Base-by-base conservation (phyloP, 2,797 vertebrate species). In the Melanogrammus aeglefinus region DNA sequence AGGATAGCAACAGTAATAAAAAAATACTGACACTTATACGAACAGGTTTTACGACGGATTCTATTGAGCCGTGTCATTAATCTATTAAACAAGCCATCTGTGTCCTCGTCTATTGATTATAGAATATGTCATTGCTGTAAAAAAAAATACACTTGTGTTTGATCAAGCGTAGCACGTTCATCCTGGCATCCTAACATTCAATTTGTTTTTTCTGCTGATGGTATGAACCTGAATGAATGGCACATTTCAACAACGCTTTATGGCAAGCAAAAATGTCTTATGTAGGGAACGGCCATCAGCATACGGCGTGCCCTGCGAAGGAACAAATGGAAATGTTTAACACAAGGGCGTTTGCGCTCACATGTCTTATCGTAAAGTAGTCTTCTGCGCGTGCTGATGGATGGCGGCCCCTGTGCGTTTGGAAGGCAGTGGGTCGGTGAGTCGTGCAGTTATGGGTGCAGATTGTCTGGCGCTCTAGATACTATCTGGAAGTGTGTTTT, bases 391-490 rank as follows among this genome's bases (percentile, higher is more conserved):
- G 31, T 84, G 77, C 38, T 84, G 77, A 81, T 75, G 41, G 73
- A 76, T 27, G 66, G 35, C 72, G 75, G 44, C 80, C 69, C 18
- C 1, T 29, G 71, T 76, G 41, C 51, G 7, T 75, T 76, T 66
- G 80, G 81, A 85, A 57, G 35, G 69, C 24, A 70, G 31, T 12
- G 70, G 16, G 80, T 27, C 71, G 12, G 69, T 29, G 75, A 83
- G 51, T 79, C 72, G 72, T 33, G 78, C 82, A 73, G 78, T 82
- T 81, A 79, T 47, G 69, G 78, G 41, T n/a, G 4, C 79, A 82
- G 78, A 83, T 74, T 80, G 80, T 87, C 84, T 78, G 75, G 77
- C 83, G 84, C 85, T 86, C 81, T 83, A 10, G 29, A 85, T 81
- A 82, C 81, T 73, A 84, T 84, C 87, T 80, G 84, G 82, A 80